Conservation (phyloP, 2,113 vertebrate species). For the Pachycephala philippinensis region DNA sequence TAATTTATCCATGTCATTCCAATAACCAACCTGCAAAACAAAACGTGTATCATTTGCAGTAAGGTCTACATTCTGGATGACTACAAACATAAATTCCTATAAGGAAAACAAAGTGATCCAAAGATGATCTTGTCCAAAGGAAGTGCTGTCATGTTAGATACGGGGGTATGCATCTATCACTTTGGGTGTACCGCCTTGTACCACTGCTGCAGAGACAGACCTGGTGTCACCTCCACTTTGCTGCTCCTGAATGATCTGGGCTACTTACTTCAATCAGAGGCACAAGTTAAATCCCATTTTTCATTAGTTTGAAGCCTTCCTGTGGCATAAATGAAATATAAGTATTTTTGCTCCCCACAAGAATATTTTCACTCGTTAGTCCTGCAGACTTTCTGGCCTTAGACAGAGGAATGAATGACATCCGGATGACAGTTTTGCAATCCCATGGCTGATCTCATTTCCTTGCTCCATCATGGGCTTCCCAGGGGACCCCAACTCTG, state of each 20-base stretch:
- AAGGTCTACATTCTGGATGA: neutral
- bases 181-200: neutral
- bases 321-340: neutral
- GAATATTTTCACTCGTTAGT: neutral
- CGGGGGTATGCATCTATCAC: accelerated
- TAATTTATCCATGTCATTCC: slow-evolving; percentile 97
- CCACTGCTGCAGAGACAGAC: neutral
- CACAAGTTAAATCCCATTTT: neutral
- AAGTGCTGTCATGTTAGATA: accelerated
- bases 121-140: neutral
- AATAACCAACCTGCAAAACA: slow-evolving; percentile 90
- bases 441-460: neutral
- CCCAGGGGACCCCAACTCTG: neutral
- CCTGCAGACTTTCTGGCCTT: neutral
- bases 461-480: neutral
- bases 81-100: neutral
- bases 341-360: neutral
- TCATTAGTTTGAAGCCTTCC: neutral
- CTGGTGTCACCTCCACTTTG: neutral
- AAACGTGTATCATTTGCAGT: neutral
- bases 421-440: neutral
- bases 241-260: neutral
- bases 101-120: neutral
- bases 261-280: neutral
- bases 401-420: neutral